phyloP scores from a whole-genome alignment of 2,888 invertebrate species.

The Drosophila paracracens region DNA sequence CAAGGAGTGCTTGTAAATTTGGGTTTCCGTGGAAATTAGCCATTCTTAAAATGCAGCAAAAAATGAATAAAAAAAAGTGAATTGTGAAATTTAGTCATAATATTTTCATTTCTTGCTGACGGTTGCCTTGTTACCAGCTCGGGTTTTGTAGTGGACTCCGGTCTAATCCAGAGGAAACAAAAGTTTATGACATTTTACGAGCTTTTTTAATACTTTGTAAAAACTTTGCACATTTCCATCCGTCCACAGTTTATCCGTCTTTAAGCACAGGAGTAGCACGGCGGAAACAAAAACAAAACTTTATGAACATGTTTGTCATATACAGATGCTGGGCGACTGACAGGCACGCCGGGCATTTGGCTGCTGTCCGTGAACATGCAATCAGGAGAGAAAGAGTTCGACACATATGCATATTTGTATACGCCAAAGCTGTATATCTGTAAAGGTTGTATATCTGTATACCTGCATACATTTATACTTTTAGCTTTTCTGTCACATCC shows the following conservation, averaged over 20 bases:
- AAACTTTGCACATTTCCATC: slow-evolving; percentile 69
- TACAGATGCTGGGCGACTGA: slow-evolving; percentile 43
- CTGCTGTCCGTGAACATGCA: neutral
- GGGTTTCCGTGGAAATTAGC: slow-evolving; percentile 38
- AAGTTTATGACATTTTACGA: slow-evolving; percentile 76
- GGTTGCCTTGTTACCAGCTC: slow-evolving; percentile 16
- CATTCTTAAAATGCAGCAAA: slow-evolving; percentile 36
- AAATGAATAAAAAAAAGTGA: slow-evolving; percentile 29
- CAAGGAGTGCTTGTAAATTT: slow-evolving; percentile 6
- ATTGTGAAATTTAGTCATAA: slow-evolving; percentile 56
- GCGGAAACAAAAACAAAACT: slow-evolving; percentile 65
- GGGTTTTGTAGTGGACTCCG: slow-evolving; percentile 52
- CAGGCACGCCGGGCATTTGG: slow-evolving; percentile 20
- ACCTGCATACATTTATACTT: slow-evolving; percentile 2
- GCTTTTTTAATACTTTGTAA: slow-evolving; percentile 77
- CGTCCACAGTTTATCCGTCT: slow-evolving; percentile 65
- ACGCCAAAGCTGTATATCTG: neutral
- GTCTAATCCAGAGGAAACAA: slow-evolving; percentile 71
- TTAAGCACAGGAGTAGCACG: slow-evolving; percentile 50
- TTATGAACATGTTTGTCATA: slow-evolving; percentile 72
- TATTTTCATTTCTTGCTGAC: slow-evolving; percentile 44
- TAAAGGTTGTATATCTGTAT: neutral
- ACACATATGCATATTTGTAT: neutral
- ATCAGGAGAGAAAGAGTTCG: neutral
- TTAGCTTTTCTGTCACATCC: slow-evolving; percentile 23